Conservation (phyloP, 2,113 vertebrate genomes). For the Brienomyrus brachyistius region DNA sequence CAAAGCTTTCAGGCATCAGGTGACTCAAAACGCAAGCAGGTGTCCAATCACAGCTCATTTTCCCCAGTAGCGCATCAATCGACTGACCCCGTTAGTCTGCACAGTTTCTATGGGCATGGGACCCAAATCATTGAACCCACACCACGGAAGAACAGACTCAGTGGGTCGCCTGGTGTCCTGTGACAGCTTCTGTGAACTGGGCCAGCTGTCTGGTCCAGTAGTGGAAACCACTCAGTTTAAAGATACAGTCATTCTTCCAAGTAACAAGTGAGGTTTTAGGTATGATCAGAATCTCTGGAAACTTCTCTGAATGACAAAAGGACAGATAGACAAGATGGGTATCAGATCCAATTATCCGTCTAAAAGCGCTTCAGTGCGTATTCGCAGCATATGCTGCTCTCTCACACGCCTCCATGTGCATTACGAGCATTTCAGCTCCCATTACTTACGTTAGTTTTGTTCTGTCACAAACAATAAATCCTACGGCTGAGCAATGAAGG, state of each 20-base stretch:
- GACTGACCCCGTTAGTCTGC: background rate
- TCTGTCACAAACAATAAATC: conserved; percentile 14
- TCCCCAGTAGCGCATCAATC: background rate
- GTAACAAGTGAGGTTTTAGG: background rate
- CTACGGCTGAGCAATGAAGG: background rate
- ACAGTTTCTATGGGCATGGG: background rate
- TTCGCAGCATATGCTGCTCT: background rate
- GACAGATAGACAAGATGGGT: background rate
- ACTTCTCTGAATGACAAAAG: background rate
- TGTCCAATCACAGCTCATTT: background rate
- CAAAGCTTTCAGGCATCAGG: background rate
- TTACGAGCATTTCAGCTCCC: background rate
- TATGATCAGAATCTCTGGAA: background rate
- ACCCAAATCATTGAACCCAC: background rate
- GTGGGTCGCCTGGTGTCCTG: background rate
- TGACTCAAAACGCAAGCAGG: background rate
- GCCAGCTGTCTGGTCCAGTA: background rate
- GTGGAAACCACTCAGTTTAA: background rate
- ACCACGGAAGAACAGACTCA: background rate
- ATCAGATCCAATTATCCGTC: background rate
- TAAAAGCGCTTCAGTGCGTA: background rate
- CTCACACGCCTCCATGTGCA: background rate
- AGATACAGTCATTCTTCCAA: background rate
- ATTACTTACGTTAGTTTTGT: background rate
- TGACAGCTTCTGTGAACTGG: background rate